phyloP scores from a whole-genome alignment of 2,888 invertebrate species.

The Polyommatus icarus region DNA sequence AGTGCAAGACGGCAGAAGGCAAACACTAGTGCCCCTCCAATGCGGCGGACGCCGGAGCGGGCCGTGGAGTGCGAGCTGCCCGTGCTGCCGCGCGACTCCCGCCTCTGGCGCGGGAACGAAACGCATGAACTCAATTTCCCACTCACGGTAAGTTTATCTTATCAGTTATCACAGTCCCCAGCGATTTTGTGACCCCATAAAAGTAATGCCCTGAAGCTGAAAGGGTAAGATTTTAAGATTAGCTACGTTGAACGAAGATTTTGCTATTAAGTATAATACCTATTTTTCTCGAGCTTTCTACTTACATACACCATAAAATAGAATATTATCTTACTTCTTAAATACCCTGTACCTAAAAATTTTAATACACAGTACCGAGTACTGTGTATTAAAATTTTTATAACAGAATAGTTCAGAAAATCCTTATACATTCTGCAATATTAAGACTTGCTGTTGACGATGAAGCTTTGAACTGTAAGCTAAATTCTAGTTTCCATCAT shows the following conservation, averaged over 20 bases:
- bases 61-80: slow-evolving; percentile 85
- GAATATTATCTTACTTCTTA: no score
- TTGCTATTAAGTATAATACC: no score
- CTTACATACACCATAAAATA: no score
- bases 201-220: slow-evolving; percentile 3
- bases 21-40: slow-evolving; percentile 60
- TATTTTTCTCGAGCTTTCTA: no score
- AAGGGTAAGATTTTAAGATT: neutral
- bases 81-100: slow-evolving; percentile 82
- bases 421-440: neutral
- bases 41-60: slow-evolving; percentile 80
- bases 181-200: neutral
- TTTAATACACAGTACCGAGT: no score
- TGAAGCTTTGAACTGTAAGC: neutral
- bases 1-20: slow-evolving; percentile 71
- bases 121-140: slow-evolving; percentile 85
- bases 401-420: neutral
- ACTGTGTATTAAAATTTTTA: neutral
- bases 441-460: neutral
- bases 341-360: no score
- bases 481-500: neutral
- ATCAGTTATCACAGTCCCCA: neutral
- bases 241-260: neutral
- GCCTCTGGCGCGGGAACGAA: slow-evolving; percentile 86
- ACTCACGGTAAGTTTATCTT: slow-evolving; percentile 78